phyloP scores from a whole-genome alignment of 2,888 invertebrate species.

The Sesamia inferens region DNA sequence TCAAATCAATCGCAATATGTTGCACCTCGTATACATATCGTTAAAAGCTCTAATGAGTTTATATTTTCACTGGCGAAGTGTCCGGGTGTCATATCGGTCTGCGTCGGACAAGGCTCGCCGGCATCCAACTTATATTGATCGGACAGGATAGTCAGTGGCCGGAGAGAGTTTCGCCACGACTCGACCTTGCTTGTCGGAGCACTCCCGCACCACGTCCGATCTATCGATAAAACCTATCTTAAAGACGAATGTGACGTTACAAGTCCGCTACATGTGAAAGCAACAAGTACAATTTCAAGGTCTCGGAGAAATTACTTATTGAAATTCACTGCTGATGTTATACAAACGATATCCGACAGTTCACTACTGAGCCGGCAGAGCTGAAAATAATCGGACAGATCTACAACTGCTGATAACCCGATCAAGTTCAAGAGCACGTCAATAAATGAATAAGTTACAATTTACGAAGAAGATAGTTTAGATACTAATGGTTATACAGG shows the following conservation, averaged over 20 bases:
- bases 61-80: slow-evolving; percentile 78
- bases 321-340: slow-evolving; percentile 64
- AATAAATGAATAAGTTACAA: slow-evolving; percentile 74
- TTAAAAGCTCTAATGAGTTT: slow-evolving; percentile 81
- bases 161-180: slow-evolving; percentile 77
- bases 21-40: slow-evolving; percentile 76
- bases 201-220: slow-evolving; percentile 74
- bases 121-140: slow-evolving; percentile 79
- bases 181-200: slow-evolving; percentile 71
- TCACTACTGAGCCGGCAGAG: slow-evolving; percentile 62
- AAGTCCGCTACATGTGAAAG: slow-evolving; percentile 81
- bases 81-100: slow-evolving; percentile 72
- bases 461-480: slow-evolving; percentile 72
- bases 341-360: slow-evolving; percentile 59
- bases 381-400: slow-evolving; percentile 74
- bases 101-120: slow-evolving; percentile 48
- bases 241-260: slow-evolving; percentile 75
- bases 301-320: slow-evolving; percentile 74
- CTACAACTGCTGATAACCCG: slow-evolving; percentile 71
- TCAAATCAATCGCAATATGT: slow-evolving; percentile 70
- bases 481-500: slow-evolving; percentile 74
- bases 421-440: slow-evolving; percentile 84
- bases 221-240: slow-evolving; percentile 80
- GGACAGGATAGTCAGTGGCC: slow-evolving; percentile 74
- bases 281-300: slow-evolving; percentile 81